phyloP scores from a whole-genome alignment of 2,888 invertebrate genomes.

The Phrixothrix hirtus region DNA sequence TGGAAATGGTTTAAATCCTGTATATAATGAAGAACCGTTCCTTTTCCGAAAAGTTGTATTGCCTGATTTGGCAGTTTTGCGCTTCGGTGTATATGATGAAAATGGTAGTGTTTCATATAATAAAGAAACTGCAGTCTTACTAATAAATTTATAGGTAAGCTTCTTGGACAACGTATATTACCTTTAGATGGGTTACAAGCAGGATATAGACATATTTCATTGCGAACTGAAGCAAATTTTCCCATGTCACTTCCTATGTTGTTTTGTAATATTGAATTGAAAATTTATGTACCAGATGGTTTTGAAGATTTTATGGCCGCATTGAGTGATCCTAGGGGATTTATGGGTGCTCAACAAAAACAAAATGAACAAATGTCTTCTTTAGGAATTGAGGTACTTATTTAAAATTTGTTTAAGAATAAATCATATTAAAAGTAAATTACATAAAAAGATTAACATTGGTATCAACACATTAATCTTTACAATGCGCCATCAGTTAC shows the following conservation, averaged over 20 bases:
- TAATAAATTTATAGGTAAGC: constrained; percentile 57
- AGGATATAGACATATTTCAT: constrained; percentile 95
- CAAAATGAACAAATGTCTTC: constrained; percentile 91
- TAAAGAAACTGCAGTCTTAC: too few species aligned
- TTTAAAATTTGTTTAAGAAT: constrained; percentile 1
- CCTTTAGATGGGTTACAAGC: constrained; percentile 97
- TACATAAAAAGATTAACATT: not conserved
- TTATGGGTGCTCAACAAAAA: constrained; percentile 85
- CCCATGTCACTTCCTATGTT: constrained; percentile 98
- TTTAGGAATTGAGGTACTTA: constrained; percentile 80
- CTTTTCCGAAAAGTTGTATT: constrained; percentile 98
- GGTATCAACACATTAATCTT: too few species aligned
- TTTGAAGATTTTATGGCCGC: constrained; percentile 99
- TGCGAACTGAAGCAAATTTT: constrained; percentile 98
- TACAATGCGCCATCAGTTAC: too few species aligned
- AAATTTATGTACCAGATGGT: constrained; percentile 99
- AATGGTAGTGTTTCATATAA: too few species aligned
- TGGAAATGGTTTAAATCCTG: constrained; percentile 96
- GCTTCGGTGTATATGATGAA: constrained; percentile 99
- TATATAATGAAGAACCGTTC: constrained; percentile 98
- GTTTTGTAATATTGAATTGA: constrained; percentile 98
- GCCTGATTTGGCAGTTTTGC: constrained; percentile 94
- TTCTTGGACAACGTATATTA: constrained; percentile 95
- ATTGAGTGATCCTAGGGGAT: constrained; percentile 90
- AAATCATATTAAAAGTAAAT: too few species aligned